Conservation (phyloP, 2,113 vertebrate species). For the Leptobrachium leishanense region DNA sequence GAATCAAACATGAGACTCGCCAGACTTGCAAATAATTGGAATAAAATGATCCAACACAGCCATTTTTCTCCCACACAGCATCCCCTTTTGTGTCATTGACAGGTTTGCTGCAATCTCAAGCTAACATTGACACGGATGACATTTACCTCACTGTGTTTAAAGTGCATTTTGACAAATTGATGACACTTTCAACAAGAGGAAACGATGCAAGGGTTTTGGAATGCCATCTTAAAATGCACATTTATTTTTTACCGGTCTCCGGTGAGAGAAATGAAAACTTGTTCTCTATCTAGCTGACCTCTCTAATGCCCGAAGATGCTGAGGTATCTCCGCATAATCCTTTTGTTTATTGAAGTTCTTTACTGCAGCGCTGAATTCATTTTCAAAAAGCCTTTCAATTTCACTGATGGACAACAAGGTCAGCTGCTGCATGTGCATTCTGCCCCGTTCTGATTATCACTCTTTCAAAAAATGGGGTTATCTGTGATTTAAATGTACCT, state of each 20-base stretch:
- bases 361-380: slow-evolving; percentile 41
- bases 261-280: slow-evolving; percentile 16
- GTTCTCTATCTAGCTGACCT: slow-evolving; percentile 24
- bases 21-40: neutral
- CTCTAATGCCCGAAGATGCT: slow-evolving; percentile 28
- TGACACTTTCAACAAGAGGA: slow-evolving; percentile 31
- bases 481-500: slow-evolving; percentile 25
- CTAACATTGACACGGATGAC: slow-evolving; percentile 25
- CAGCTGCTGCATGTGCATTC: slow-evolving; percentile 17
- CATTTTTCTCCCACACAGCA: neutral
- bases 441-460: slow-evolving; percentile 9
- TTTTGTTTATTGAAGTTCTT: slow-evolving; percentile 43
- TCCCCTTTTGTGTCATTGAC: slow-evolving; percentile 9
- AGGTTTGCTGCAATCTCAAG: slow-evolving; percentile 21
- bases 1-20: no score
- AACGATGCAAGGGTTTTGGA: slow-evolving; percentile 16
- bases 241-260: slow-evolving; percentile 33
- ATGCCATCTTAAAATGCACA: slow-evolving; percentile 33
- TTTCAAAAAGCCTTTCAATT: slow-evolving; percentile 43
- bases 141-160: slow-evolving; percentile 26
- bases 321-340: slow-evolving; percentile 24
- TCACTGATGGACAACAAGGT: slow-evolving; percentile 40
- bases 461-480: slow-evolving; percentile 5
- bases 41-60: neutral
- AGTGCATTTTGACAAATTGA: slow-evolving; percentile 32